Evolutionary conservation across 2,797 vertebrate genomes (phyloP).

Genomic region (Rhinella marina): DNA sequence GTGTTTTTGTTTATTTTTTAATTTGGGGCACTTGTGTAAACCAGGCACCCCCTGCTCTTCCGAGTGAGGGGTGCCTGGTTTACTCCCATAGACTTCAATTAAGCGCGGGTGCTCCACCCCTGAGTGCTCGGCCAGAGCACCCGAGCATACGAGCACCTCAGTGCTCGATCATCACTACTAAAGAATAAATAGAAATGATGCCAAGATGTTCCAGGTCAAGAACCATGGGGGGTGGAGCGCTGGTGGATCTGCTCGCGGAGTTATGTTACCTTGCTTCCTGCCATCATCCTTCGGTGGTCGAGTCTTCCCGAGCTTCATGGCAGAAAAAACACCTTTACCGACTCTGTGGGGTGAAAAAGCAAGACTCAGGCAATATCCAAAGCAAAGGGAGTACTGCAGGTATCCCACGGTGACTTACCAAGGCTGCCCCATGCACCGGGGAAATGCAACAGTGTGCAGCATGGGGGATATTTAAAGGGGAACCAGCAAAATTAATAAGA

Average conservation of each 20-base stretch:
- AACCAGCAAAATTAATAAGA: too few relatives aligned
- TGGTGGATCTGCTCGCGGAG: not conserved
- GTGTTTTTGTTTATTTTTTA: too few relatives aligned
- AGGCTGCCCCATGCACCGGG: not conserved
- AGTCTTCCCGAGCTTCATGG: slow-evolving; percentile 94
- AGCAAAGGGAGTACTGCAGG: not conserved
- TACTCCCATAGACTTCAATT: too few relatives aligned
- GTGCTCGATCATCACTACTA: too few relatives aligned
- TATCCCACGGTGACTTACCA: not conserved
- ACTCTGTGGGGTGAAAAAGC: slow-evolving; percentile 75
- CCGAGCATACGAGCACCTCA: too few relatives aligned
- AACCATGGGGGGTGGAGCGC: not conserved
- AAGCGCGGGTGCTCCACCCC: too few relatives aligned
- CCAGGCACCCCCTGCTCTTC: too few relatives aligned
- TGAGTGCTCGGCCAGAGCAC: too few relatives aligned
- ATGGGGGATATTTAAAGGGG: not conserved
- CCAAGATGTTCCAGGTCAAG: too few relatives aligned
- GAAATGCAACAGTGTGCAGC: not conserved
- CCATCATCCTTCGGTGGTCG: slow-evolving; percentile 86
- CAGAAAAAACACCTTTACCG: slow-evolving; percentile 92
- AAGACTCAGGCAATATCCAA: not conserved
- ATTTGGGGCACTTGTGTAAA: too few relatives aligned
- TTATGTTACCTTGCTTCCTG: slow-evolving; percentile 80
- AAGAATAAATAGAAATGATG: too few relatives aligned
- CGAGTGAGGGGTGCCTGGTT: too few relatives aligned